Conservation (phyloP, 2,113 vertebrate genomes). For the Cryptotis parvus region DNA sequence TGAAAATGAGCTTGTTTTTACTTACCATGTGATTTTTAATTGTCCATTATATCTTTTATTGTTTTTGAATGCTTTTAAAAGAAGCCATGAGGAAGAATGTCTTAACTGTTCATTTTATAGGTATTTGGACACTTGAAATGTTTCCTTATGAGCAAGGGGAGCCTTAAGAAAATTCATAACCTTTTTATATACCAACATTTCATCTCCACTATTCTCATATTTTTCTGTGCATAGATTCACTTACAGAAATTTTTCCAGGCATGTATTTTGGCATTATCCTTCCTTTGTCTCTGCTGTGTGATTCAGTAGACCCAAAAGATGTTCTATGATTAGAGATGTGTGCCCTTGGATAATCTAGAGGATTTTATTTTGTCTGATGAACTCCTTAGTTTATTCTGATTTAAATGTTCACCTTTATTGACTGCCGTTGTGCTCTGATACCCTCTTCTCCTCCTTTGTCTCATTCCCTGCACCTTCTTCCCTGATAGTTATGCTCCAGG, state of each 20-base stretch:
- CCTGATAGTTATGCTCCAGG: background rate
- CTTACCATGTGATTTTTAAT: background rate
- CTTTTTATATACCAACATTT: background rate
- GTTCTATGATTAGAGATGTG: background rate
- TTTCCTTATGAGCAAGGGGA: background rate
- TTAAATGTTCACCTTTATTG: background rate
- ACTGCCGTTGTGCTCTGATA: rapidly evolving
- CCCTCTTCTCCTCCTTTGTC: background rate
- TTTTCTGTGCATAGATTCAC: background rate
- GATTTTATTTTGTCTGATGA: background rate
- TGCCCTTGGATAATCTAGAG: background rate
- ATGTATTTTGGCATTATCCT: background rate
- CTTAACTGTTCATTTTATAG: background rate
- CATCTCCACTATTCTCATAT: background rate
- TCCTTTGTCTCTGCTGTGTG: too few relatives aligned
- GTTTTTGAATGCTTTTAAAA: background rate
- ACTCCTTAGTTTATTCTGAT: background rate
- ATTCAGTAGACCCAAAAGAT: background rate
- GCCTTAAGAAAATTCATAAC: background rate
- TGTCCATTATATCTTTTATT: background rate
- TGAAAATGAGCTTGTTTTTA: background rate
- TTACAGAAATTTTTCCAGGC: background rate
- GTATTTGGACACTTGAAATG: background rate
- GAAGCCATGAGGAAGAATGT: background rate
- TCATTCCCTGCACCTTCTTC: background rate